A percentile compares a stretch with the other conserved stretches of the same genome.
These are phyloP conservation scores for Sylvilagus floridanus DNA, from an alignment of 2,797 vertebrate species.

Conservation along the genomic window DNA sequence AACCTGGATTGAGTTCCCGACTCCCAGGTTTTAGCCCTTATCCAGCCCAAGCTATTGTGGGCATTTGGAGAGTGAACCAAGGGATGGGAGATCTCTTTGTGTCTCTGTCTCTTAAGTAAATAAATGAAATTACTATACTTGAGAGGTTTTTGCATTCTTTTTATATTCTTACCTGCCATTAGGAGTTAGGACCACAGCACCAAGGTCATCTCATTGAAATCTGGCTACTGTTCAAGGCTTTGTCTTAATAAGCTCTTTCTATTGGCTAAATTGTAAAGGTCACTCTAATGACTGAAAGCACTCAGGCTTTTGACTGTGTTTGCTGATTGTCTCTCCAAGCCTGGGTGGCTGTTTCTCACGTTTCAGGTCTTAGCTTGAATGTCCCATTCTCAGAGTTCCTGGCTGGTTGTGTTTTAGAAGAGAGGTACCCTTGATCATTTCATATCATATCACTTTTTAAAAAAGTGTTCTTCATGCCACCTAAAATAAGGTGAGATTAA, in stretches of 20 bases:
- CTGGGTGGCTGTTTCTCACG: not conserved
- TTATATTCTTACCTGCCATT: not conserved
- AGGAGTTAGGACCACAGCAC: not conserved
- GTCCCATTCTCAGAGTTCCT: not conserved
- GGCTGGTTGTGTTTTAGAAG: not conserved
- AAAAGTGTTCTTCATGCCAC: not conserved
- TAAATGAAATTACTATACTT: not conserved
- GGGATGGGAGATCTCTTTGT: no score
- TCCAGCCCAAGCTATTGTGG: no score
- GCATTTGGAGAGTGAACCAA: no score
- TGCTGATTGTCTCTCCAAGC: not conserved
- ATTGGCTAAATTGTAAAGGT: conserved; percentile 31
- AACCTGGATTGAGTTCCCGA: no score
- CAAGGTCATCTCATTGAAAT: not conserved
- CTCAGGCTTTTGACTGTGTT: not conserved
- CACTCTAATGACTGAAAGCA: not conserved
- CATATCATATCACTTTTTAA: not conserved
- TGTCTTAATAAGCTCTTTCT: not conserved
- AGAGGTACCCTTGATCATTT: not conserved
- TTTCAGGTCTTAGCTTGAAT: not conserved
- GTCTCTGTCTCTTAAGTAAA: no score
- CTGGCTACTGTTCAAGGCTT: not conserved
- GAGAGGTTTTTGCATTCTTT: not conserved
- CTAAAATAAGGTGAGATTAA: not conserved
- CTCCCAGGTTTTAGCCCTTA: no score